Base-by-base conservation (phyloP, 2,888 invertebrate genomes). In the Lottia scabra region DNA sequence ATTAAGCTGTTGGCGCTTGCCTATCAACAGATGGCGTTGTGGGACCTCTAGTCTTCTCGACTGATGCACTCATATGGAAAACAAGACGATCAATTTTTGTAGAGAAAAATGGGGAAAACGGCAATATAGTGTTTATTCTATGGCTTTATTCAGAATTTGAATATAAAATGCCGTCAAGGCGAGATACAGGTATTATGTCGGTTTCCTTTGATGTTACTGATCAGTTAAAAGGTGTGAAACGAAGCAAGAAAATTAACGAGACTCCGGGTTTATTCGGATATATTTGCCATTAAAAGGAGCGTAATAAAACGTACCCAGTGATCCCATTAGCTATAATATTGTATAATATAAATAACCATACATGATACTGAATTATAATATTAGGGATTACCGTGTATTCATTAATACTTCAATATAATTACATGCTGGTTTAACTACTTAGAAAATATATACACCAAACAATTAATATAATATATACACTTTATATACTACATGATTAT, bases 221-320 rank as follows among this genome's bases (percentile, higher is more conserved):
- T 56, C 56, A 56, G 56, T 23, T 56, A 56, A 56, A 56, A 56
- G 56, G 56, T 56, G 56, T 56, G 56, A 56, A 56, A 23, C 56
- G 56, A 56, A 56, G 56, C 56, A 56, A 56, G 56, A 56, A 23
- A 56, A 56, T 56, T 56, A 56, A 56, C 56, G 56, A 56, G 56
- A 23, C 56, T 23, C 56, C 2, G 56, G 23, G 56, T 56, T 56
- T 56, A 56, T 56, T 56, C 23, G 19, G 56, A 56, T 56, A 56
- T 56, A 56, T 56, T 56, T 56, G 19, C 19, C 56, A 56, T 56
- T 56, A 56, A 23, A 23, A 23, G 15, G 12, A 23, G 56, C 23
- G 56, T 56, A 56, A 56, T 56, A 56, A 38, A 13, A 56, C 56
- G 56, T 56, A 56, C 56, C 13, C 19, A 23, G 12, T 56, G 56